Base-by-base conservation (phyloP, 1,140 invertebrate species). In the Temnothorax nylanderi region DNA sequence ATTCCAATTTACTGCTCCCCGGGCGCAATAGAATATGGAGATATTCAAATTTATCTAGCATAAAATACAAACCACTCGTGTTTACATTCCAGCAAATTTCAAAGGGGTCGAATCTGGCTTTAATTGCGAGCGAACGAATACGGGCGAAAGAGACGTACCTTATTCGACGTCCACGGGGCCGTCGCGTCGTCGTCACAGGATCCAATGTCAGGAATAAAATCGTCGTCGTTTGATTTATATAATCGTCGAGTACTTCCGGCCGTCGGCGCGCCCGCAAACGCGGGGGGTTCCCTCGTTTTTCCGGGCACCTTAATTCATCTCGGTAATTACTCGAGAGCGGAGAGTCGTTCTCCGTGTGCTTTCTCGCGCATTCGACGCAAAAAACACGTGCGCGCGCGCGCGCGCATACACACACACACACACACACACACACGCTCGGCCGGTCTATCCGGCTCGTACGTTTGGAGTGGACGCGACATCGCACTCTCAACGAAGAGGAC, bases 391-490 rank as follows among this genome's bases (percentile, higher is more conserved):
- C 78, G 47, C 64, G 4, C 7, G 47, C 64, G 4, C 7, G 8
- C 64, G 2, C 7, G 7, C 13, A 6, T 5, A 6, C 58, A 2
- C 41, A 47, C 32, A 60, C 18, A 60, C n/a, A 6, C 58, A 2
- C 41, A 47, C 32, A 60, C 18, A 6, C 58, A 2, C 41, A 47
- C 32, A 60, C 18, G 49, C 49, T 47, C 13, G 51, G 1, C 2
- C 21, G 26, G n/a, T 58, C 80, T 84, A 44, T 84, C 69, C 26
- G 13, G 32, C 54, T 74, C 44, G 69, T 72, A 84, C n/a, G 80
- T 74, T 84, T 84, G 26, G 69, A 74, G 69, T 75, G 69, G 80
- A 75, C 80, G 69, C 80, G 67, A 82, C 51, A 56, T 74, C 69
- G 54, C 54, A 62, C 34, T 51, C 32, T 41, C 47, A 11, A 49